Evolutionary conservation across 2,113 vertebrate genomes (phyloP).

Genomic region (Gobio gobio): DNA sequence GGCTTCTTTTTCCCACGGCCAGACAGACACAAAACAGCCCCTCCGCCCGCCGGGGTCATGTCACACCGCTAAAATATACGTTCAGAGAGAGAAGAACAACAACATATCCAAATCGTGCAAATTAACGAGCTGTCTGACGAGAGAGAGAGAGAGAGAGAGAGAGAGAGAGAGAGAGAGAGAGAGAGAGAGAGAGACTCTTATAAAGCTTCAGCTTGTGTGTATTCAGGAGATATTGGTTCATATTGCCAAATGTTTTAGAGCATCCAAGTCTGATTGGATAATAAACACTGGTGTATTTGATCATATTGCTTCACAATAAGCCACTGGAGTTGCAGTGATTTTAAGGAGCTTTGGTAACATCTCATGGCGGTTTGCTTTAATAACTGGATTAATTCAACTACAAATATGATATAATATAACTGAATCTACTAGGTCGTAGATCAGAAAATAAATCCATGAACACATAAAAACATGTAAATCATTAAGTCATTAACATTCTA

Average conservation of each 20-base stretch:
- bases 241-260: not conserved
- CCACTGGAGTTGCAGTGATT: not conserved
- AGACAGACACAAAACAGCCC: conserved; percentile 82
- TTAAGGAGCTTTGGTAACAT: not conserved
- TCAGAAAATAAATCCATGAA: not conserved
- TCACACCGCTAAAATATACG: conserved; percentile 85
- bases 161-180: conserved; percentile 27
- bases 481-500: not conserved
- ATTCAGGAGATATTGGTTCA: not conserved
- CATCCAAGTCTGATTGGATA: no score
- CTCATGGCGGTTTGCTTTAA: not conserved
- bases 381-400: not conserved
- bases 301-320: not conserved
- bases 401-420: not conserved
- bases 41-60: conserved; percentile 84
- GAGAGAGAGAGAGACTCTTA: not conserved
- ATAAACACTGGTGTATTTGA: not conserved
- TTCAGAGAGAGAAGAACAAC: conserved; percentile 66
- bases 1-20: conserved; percentile 93
- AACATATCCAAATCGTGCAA: conserved; percentile 74
- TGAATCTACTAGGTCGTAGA: not conserved
- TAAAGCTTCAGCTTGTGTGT: not conserved
- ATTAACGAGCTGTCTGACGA: conserved; percentile 79
- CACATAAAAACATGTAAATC: not conserved
- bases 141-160: conserved; percentile 13